Base-by-base conservation (phyloP, 2,888 invertebrate genomes). In the Ophion ventricosus region DNA sequence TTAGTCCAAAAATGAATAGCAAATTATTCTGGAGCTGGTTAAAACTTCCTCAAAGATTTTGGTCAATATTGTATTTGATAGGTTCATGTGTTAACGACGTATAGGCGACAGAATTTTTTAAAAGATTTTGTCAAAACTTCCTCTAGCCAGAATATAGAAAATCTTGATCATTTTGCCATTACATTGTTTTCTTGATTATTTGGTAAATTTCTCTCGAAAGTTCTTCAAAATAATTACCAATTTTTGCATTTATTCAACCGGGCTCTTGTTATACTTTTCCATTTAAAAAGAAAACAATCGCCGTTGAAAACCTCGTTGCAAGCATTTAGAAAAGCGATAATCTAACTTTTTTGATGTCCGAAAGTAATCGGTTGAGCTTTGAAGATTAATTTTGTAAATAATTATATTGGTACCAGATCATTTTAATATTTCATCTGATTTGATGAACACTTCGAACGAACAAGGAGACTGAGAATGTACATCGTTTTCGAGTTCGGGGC, bases 401-500 rank as follows among this genome's bases (percentile, higher is more conserved):
- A 17, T 49, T 49, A 2, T 14, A 49, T 49, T 4, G 17, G 17
- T 49, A 0, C 4, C 49, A 1, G 17, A 17, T 49, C 14, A 17
- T 49, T 49, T 49, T 49, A 2, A 49, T 49, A 17, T 49, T 49
- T 2, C 0, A 49, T 4, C 3, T 14, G 10, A 20, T 57, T 20
- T 23, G 23, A 57, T 10, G 23, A 23, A 57, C 49, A 49, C 23
- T 57, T 8, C 0, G 57, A n/a, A n/a, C 49, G 25, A 11, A 8
- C 26, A 26, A 54, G 49, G 8, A 40, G 23, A 72, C 70, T 29
- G 1, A 69, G 40, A 57, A 69, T 54, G 61, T 66, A 67, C 29
- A 69, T 67, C 75, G 69, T 81, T 63, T 57, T 75, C n/a, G 66
- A 35, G 69, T 70, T 64, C 49, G 29, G 57, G 35, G 40, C 54